These are phyloP conservation scores for Cebidichthys violaceus DNA, from an alignment of 2,113 vertebrate species.

Conservation along the genomic window DNA sequence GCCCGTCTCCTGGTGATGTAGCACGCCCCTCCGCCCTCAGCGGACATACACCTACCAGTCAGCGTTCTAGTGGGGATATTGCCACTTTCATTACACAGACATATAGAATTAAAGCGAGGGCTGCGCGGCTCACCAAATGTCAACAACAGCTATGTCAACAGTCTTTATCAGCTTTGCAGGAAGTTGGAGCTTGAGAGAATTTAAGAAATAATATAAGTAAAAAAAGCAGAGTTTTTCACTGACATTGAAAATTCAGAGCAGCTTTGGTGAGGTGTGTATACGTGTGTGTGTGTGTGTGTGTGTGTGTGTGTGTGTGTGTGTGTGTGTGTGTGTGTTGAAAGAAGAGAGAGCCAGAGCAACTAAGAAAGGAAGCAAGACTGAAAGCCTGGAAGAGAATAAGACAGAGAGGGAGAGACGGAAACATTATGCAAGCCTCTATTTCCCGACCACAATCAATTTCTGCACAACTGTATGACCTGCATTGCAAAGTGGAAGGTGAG, in stretches of 20 bases:
- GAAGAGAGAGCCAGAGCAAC: not conserved
- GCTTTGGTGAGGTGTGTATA: not conserved
- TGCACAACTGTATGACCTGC: constrained; percentile 58
- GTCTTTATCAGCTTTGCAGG: constrained; percentile 32
- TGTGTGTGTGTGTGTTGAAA: constrained; percentile 21
- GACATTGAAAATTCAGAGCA: constrained; percentile 33
- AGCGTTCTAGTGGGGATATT: constrained; percentile 49
- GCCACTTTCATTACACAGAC: constrained; percentile 57
- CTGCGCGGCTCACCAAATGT: constrained; percentile 45
- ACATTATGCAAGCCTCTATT: constrained; percentile 52
- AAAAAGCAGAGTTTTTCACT: not conserved
- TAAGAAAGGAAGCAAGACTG: constrained; percentile 1
- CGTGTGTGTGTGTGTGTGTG: not conserved
- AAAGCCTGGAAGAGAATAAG: constrained; percentile 9
- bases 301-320: constrained; percentile 20
- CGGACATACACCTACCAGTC: constrained; percentile 54
- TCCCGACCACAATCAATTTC: constrained; percentile 64
- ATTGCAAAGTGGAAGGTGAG: constrained; percentile 67
- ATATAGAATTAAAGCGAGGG: constrained; percentile 49
- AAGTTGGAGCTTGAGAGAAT: constrained; percentile 26
- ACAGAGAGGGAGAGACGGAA: constrained; percentile 15
- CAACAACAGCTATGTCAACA: constrained; percentile 40
- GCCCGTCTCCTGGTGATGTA: constrained; percentile 73
- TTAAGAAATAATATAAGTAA: constrained; percentile 23
- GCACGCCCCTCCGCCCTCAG: constrained; percentile 46